Percentiles rank a stretch among this genome's conserved stretches.
phyloP scores from a whole-genome alignment of 2,113 vertebrate species.

The Catagonus wagneri region DNA sequence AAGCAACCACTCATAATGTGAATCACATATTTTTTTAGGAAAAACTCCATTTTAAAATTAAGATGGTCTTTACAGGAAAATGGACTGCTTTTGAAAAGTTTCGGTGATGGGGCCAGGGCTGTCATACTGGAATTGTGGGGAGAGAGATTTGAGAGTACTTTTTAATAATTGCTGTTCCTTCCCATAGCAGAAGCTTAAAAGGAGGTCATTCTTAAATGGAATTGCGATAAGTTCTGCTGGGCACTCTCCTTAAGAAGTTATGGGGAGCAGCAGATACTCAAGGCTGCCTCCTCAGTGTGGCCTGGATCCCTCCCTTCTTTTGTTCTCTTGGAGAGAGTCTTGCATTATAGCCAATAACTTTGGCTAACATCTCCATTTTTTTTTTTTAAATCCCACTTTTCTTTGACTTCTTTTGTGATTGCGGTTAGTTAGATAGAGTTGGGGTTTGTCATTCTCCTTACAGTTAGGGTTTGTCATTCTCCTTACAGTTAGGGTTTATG shows the following conservation, averaged over 20 bases:
- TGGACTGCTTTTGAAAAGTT: conserved; percentile 50
- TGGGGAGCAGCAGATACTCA: not conserved
- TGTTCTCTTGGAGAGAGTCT: not conserved
- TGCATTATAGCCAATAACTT: not conserved
- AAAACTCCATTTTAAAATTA: conserved; percentile 15
- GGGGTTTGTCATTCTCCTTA: not conserved
- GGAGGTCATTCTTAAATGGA: not conserved
- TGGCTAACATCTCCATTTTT: not conserved
- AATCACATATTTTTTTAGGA: not conserved
- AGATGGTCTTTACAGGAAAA: conserved; percentile 28
- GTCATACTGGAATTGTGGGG: not conserved
- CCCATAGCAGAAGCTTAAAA: not conserved
- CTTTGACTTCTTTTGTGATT: not conserved
- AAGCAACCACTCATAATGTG: not conserved
- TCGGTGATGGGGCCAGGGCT: not conserved
- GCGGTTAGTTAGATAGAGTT: not conserved
- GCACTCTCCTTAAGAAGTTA: not conserved
- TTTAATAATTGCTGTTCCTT: conserved; percentile 28
- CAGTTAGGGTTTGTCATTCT: not conserved
- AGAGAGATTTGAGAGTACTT: conserved; percentile 32
- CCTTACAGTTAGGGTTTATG: not conserved
- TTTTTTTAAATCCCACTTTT: not conserved
- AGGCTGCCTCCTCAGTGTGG: not conserved
- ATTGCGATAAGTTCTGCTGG: not conserved
- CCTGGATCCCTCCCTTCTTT: not conserved